Conservation (phyloP, 2,888 invertebrate genomes). For the Biston betularia region DNA sequence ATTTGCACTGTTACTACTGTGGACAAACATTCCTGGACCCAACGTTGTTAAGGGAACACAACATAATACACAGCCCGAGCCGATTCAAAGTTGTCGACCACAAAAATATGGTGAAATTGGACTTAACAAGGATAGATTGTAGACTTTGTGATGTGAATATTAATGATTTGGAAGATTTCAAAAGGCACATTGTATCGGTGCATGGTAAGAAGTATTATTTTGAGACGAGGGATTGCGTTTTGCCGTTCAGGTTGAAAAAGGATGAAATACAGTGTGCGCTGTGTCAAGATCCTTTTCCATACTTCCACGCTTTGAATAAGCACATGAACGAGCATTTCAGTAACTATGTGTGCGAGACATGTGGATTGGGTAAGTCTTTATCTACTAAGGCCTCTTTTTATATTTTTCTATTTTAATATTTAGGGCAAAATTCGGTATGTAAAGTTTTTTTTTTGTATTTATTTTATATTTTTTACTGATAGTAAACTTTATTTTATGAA, state of each 20-base stretch:
- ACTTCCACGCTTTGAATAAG: slow-evolving; percentile 77
- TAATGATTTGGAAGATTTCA: slow-evolving; percentile 66
- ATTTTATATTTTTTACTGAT: too few species aligned
- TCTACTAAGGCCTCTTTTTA: too few species aligned
- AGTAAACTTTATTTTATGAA: too few species aligned
- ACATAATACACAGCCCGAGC: slow-evolving; percentile 58
- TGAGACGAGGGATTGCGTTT: slow-evolving; percentile 65
- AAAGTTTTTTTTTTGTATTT: too few species aligned
- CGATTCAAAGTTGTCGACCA: slow-evolving; percentile 74
- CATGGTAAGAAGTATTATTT: slow-evolving; percentile 74
- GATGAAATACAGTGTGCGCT: slow-evolving; percentile 69
- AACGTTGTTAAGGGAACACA: slow-evolving; percentile 58
- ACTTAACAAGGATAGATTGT: slow-evolving; percentile 73
- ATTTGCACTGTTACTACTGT: slow-evolving; percentile 76
- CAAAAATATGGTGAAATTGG: slow-evolving; percentile 77
- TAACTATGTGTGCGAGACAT: slow-evolving; percentile 77
- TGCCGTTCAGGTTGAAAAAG: slow-evolving; percentile 67
- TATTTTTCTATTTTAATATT: too few species aligned
- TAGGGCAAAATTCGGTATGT: too few species aligned
- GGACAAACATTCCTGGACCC: slow-evolving; percentile 67
- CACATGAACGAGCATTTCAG: slow-evolving; percentile 80
- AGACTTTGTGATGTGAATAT: slow-evolving; percentile 65
- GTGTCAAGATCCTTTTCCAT: slow-evolving; percentile 65
- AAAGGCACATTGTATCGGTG: slow-evolving; percentile 59
- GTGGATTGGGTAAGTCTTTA: slow-evolving; percentile 68